Percentiles rank a stretch among this genome's conserved stretches.
Conservation (phyloP, 2,797 vertebrate species). For the Distichodus sexfasciatus region DNA sequence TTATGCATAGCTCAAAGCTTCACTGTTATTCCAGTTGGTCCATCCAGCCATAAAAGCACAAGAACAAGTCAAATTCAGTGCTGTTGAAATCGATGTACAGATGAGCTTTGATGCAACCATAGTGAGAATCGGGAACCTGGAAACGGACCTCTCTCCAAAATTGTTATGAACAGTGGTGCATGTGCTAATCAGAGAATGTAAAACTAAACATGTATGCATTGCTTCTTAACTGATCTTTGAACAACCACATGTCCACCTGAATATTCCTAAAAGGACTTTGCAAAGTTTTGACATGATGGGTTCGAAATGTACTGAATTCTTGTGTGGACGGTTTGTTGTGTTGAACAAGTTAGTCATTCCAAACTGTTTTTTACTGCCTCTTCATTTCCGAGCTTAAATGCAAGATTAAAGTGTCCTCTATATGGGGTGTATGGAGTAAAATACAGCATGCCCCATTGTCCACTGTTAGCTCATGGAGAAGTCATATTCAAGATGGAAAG, state of each 20-base stretch:
- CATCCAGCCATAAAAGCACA: slow-evolving; percentile 30
- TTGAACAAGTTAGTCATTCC: slow-evolving; percentile 7
- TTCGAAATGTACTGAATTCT: slow-evolving; percentile 7
- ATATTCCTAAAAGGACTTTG: slow-evolving; percentile 16
- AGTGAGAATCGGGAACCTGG: background rate
- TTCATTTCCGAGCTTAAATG: background rate
- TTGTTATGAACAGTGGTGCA: slow-evolving; percentile 44
- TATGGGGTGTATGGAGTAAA: background rate
- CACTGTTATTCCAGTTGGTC: slow-evolving; percentile 11
- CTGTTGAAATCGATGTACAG: slow-evolving; percentile 9
- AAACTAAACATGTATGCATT: slow-evolving; percentile 45
- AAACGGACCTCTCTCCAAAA: slow-evolving; percentile 10
- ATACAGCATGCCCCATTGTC: background rate
- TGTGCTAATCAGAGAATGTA: slow-evolving; percentile 45
- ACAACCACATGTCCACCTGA: slow-evolving; percentile 31
- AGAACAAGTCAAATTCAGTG: slow-evolving; percentile 21
- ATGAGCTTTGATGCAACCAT: slow-evolving; percentile 7
- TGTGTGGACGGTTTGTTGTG: slow-evolving; percentile 4
- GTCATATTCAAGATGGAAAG: background rate
- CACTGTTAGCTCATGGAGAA: background rate
- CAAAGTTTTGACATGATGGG: slow-evolving; percentile 7
- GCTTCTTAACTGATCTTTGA: slow-evolving; percentile 37
- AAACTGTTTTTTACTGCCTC: slow-evolving; percentile 7
- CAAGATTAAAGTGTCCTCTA: background rate
- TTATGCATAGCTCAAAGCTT: background rate